These are phyloP conservation scores for Lota lota DNA, from an alignment of 2,113 vertebrate genomes.

Conservation along the genomic window DNA sequence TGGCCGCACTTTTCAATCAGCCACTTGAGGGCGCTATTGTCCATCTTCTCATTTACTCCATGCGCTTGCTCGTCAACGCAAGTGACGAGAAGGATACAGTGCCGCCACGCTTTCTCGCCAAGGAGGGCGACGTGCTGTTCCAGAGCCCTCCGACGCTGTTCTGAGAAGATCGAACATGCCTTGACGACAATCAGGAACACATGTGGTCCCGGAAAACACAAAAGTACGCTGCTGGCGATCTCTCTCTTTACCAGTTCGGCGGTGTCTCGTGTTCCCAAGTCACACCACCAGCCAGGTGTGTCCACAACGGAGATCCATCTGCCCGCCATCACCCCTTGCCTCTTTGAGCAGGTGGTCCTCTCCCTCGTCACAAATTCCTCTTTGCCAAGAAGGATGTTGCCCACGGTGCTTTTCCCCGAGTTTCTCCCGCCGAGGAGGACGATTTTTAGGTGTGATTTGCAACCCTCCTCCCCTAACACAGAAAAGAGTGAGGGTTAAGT, in stretches of 20 bases:
- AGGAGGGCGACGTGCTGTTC: conserved; percentile 68
- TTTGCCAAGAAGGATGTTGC: conserved; percentile 60
- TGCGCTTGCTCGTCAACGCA: background rate
- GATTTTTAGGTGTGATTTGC: conserved; percentile 45
- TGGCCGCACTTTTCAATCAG: conserved; percentile 49
- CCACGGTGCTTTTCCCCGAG: conserved; percentile 62
- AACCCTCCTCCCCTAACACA: conserved; percentile 22
- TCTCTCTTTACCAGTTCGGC: conserved; percentile 56
- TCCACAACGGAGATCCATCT: conserved; percentile 62
- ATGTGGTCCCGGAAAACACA: conserved; percentile 65
- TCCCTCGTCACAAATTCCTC: conserved; percentile 66
- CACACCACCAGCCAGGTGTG: conserved; percentile 71
- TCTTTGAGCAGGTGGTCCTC: conserved; percentile 53
- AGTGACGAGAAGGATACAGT: conserved; percentile 61
- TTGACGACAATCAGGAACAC: conserved; percentile 63
- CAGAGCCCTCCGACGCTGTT: conserved; percentile 49
- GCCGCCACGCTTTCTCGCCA: conserved; percentile 52
- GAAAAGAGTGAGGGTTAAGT: background rate
- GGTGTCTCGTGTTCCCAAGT: conserved; percentile 50
- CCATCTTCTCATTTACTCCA: conserved; percentile 1
- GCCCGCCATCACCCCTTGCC: conserved; percentile 38
- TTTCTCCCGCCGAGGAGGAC: conserved; percentile 70
- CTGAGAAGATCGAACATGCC: conserved; percentile 43
- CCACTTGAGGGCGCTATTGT: conserved; percentile 40
- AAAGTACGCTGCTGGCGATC: conserved; percentile 46